Evolutionary conservation across 2,797 vertebrate genomes (phyloP), one percentile per base, ranked within the genome.

Genomic region (Alosa sapidissima): DNA sequence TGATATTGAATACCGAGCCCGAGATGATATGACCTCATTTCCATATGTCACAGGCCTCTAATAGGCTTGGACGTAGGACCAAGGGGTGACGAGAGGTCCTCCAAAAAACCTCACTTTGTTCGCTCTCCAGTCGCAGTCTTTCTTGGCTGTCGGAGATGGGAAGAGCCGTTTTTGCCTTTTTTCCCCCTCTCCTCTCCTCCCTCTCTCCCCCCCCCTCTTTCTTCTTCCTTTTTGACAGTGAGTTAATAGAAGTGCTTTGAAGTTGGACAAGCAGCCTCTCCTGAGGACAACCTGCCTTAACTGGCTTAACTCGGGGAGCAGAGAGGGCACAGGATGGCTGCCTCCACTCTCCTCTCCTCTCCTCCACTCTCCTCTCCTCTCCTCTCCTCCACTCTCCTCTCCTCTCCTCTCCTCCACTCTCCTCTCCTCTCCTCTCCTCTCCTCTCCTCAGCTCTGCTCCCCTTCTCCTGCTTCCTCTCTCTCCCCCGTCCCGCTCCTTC

Each of bases 11-110:
- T 84, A 87, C 89, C 88, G 85, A 91, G 65, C 90, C n/a, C 91
- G 86, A 89, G 75, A 90, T 90, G 89, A 83, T 91, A 87, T 92
- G 91, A 92, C 89, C 90, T 91, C 91, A 90, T 88, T 92, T 92
- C 87, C 89, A 91, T 94, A 92, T 54, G 58, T 81, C 68, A 92
- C 83, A 41, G 84, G 84, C 89, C 91, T 92, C 88, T 93, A 94
- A 94, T 89, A 89, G 91, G 87, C 89, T 90, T 87, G 90, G 90
- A 92, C 91, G 86, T 58, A n/a, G 85, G 81, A 51, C 28, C 11
- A 24, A 87, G 89, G 8, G 19, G 85, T 36, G 86, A 58, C 16
- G 84, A 21, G 45, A 65, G 36, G 81, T 21, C 47, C 45, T 41
- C 13, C 14, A 78, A 78, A 47, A 36, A 93, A 54, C 81, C 24